Evolutionary conservation across 1,140 invertebrate genomes (phyloP).

Genomic region (Luehdorfia chinensis): DNA sequence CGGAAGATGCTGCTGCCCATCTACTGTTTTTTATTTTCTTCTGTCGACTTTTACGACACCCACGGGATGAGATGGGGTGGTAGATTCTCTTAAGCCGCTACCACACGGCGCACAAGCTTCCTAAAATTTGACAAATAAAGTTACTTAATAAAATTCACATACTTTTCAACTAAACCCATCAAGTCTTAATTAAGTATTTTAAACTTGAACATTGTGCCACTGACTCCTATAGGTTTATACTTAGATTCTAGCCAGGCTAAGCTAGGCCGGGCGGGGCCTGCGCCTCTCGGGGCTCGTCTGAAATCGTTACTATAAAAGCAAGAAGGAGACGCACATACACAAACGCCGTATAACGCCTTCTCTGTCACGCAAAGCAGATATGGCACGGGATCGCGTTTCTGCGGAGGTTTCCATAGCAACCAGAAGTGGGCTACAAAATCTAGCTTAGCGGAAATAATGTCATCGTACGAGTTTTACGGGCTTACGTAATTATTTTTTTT

Average conservation of each 20-base stretch:
- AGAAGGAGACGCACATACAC: conserved; percentile 20
- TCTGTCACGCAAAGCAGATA: conserved; percentile 17
- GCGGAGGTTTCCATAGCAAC: conserved; percentile 30
- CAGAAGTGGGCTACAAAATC: conserved; percentile 17
- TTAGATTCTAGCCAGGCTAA: conserved; percentile 5
- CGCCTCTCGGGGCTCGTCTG: conserved; percentile 20
- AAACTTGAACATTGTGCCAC: conserved; percentile 1
- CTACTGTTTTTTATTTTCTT: too few species aligned
- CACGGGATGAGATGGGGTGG: too few species aligned
- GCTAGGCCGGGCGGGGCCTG: conserved; percentile 3
- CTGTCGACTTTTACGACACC: too few species aligned
- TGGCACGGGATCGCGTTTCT: background rate
- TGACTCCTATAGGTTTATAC: background rate
- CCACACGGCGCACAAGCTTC: too few species aligned
- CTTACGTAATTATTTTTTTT: too few species aligned
- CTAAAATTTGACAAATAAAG: too few species aligned
- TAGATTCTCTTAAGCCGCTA: too few species aligned
- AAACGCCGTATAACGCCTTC: conserved; percentile 6
- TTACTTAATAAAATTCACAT: too few species aligned
- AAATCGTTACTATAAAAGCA: conserved; percentile 20
- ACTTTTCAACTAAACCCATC: too few species aligned
- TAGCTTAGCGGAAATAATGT: background rate
- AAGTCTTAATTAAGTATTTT: too few species aligned
- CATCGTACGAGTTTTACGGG: too few species aligned
- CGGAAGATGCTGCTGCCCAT: too few species aligned